These are phyloP conservation scores for Prunella himalayana DNA, from an alignment of 2,113 vertebrate genomes.

Conservation along the genomic window DNA sequence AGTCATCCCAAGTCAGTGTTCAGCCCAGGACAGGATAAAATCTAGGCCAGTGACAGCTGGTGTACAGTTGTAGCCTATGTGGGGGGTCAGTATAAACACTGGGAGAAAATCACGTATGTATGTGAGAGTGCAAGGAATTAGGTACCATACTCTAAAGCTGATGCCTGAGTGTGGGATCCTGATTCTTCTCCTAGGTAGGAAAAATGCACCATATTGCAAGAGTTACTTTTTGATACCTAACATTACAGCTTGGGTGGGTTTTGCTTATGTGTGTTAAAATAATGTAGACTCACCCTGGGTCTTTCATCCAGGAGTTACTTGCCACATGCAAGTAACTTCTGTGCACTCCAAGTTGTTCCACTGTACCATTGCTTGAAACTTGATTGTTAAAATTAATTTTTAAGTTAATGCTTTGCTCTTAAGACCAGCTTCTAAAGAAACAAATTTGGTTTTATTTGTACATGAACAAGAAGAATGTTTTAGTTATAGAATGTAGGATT, in stretches of 20 bases:
- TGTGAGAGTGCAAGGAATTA: neutral
- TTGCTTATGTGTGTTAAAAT: neutral
- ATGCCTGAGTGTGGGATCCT: neutral
- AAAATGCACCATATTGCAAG: neutral
- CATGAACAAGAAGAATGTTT: neutral
- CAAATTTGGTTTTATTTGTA: neutral
- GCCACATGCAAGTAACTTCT: neutral
- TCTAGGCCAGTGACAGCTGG: neutral
- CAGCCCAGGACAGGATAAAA: neutral
- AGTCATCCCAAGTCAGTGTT: neutral
- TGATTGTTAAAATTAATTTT: neutral
- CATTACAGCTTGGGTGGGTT: neutral
- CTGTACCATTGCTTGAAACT: neutral
- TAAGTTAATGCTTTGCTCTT: neutral
- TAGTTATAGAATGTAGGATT: neutral
- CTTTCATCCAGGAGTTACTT: neutral
- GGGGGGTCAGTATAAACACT: neutral
- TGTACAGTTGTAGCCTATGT: neutral
- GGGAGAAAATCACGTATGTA: neutral
- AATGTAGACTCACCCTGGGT: neutral
- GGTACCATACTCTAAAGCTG: neutral
- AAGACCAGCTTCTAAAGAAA: neutral
- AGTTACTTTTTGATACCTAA: neutral
- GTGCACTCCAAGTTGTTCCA: neutral
- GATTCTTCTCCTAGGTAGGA: neutral